These are phyloP conservation scores for Pantherophis alleghaniensis DNA, from an alignment of 2,797 vertebrate genomes.

Conservation along the genomic window DNA sequence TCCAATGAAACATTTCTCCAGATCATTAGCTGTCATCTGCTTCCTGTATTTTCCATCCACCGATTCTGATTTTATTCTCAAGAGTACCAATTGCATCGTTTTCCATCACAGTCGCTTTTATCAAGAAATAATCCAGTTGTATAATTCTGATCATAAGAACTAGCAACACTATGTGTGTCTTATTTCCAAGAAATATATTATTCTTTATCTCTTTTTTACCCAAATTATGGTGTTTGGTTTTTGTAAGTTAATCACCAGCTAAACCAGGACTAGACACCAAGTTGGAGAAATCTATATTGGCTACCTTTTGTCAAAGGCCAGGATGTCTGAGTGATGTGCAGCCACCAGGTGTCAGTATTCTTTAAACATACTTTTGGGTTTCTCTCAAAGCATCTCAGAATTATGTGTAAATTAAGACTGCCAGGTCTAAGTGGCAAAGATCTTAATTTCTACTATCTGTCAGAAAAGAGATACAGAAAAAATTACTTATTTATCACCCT, in stretches of 20 bases:
- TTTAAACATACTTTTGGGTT: conserved; percentile 23
- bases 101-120: background rate
- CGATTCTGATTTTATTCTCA: background rate
- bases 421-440: background rate
- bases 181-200: background rate
- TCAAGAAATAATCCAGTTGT: background rate
- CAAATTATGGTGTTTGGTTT: background rate
- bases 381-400: background rate
- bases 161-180: background rate
- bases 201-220: background rate
- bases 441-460: background rate
- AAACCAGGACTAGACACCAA: background rate
- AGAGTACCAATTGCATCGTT: background rate
- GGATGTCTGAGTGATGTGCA: background rate
- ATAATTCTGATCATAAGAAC: background rate
- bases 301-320: background rate
- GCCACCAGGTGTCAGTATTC: conserved; percentile 70
- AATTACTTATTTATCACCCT: background rate
- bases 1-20: background rate
- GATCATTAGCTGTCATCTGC: background rate
- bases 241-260: background rate
- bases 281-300: background rate
- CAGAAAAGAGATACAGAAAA: background rate
- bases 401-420: background rate
- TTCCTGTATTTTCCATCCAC: background rate